phyloP scores from a whole-genome alignment of 2,113 vertebrate genomes.

The Cryptomyrus ogoouensis region DNA sequence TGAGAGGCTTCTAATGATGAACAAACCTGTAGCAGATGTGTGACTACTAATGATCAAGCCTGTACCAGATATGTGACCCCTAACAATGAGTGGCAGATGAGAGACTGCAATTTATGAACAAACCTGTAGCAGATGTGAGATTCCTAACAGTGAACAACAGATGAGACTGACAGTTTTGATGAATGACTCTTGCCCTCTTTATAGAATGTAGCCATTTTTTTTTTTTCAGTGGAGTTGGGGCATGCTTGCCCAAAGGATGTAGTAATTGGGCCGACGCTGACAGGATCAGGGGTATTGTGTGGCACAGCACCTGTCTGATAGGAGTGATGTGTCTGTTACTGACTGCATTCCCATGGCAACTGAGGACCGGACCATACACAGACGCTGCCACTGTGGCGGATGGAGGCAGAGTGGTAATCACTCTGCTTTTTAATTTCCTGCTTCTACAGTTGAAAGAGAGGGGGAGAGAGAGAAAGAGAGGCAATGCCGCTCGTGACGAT shows the following conservation, averaged over 20 bases:
- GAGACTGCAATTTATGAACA: not conserved
- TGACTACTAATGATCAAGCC: not conserved
- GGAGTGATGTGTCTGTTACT: not conserved
- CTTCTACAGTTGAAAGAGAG: conserved; percentile 4
- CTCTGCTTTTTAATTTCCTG: conserved; percentile 26
- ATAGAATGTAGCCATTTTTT: not conserved
- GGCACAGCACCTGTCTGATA: conserved; percentile 4
- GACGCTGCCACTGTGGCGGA: not conserved
- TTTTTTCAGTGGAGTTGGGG: not conserved
- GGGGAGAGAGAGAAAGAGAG: not conserved
- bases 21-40: not conserved
- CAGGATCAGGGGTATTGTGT: not conserved
- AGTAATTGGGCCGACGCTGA: not conserved
- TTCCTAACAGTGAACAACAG: not conserved
- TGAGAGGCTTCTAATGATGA: not conserved
- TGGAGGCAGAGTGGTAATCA: not conserved
- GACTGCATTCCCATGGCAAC: conserved; percentile 8
- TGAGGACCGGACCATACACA: not conserved
- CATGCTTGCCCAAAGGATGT: not conserved
- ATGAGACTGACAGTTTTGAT: not conserved
- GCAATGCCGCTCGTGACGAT: not conserved
- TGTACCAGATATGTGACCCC: not conserved
- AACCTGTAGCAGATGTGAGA: not conserved
- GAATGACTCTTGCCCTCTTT: not conserved
- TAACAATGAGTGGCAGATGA: not conserved